Conservation (phyloP, 2,888 invertebrate genomes). For the Nezara viridula region DNA sequence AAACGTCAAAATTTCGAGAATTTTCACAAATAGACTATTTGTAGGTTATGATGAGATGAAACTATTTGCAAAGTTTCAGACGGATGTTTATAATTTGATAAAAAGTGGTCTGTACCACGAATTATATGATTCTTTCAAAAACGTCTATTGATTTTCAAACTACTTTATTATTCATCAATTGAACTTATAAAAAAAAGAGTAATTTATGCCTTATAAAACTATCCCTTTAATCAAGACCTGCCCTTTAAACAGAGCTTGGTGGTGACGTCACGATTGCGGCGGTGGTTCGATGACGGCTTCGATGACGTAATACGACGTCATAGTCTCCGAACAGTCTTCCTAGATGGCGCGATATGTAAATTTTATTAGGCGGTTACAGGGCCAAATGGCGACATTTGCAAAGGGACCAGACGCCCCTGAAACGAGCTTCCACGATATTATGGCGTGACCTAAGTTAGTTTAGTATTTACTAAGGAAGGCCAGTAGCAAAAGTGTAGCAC, state of each 20-base stretch:
- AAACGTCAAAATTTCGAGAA: too few species aligned
- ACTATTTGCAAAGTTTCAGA: too few species aligned
- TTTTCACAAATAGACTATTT: too few species aligned
- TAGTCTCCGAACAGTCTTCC: not conserved
- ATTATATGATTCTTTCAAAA: too few species aligned
- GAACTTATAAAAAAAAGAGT: not conserved
- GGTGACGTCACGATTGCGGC: not conserved
- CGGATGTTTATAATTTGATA: too few species aligned
- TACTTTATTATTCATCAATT: not conserved
- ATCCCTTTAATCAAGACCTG: not conserved
- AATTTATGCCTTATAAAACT: not conserved
- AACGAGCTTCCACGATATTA: not conserved
- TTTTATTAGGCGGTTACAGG: not conserved
- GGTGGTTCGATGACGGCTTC: not conserved
- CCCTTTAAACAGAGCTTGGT: not conserved
- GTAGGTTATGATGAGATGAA: too few species aligned
- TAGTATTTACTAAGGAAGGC: not conserved
- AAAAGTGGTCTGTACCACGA: too few species aligned
- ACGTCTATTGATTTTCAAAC: not conserved
- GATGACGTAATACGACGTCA: not conserved
- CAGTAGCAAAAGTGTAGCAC: too few species aligned
- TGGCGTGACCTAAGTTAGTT: not conserved
- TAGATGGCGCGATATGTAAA: conserved; percentile 3
- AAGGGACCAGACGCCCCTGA: not conserved
- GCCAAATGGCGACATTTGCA: not conserved